Evolutionary conservation across 1,140 invertebrate species (phyloP).

Genomic region (Trichonephila inaurata): DNA sequence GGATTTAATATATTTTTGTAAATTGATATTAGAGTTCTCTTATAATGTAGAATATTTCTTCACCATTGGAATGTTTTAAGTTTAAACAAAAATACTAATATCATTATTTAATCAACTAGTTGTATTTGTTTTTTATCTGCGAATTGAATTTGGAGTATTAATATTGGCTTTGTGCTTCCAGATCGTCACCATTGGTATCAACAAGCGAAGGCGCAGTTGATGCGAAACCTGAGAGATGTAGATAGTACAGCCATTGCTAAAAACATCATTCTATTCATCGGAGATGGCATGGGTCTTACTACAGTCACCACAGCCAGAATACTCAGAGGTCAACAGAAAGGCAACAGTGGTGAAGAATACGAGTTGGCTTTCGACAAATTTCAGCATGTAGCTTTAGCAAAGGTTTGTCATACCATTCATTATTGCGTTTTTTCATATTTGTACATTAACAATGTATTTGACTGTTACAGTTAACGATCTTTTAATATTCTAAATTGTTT

Average conservation of each 20-base stretch:
- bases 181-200: constrained; percentile 73
- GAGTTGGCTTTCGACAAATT: constrained; percentile 91
- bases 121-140: too few species aligned
- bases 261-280: constrained; percentile 95
- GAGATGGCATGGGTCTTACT: constrained; percentile 96
- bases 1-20: too few species aligned
- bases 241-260: constrained; percentile 83
- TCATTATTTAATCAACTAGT: too few species aligned
- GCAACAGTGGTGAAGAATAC: constrained; percentile 85
- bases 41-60: too few species aligned
- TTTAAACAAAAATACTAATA: too few species aligned
- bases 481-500: too few species aligned
- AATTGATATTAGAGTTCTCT: too few species aligned
- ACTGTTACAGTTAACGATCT: not conserved
- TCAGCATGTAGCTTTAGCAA: constrained; percentile 89
- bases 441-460: not conserved
- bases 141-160: too few species aligned
- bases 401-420: constrained; percentile 83
- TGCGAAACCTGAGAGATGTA: constrained; percentile 55
- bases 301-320: constrained; percentile 92
- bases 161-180: constrained; percentile 61
- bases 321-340: constrained; percentile 80
- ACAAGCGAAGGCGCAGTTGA: constrained; percentile 63
- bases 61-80: too few species aligned
- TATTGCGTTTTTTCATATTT: not conserved